Evolutionary conservation across 2,888 invertebrate genomes (phyloP), one percentile per base, ranked within the genome.

Genomic region (Hybos culiciformis): DNA sequence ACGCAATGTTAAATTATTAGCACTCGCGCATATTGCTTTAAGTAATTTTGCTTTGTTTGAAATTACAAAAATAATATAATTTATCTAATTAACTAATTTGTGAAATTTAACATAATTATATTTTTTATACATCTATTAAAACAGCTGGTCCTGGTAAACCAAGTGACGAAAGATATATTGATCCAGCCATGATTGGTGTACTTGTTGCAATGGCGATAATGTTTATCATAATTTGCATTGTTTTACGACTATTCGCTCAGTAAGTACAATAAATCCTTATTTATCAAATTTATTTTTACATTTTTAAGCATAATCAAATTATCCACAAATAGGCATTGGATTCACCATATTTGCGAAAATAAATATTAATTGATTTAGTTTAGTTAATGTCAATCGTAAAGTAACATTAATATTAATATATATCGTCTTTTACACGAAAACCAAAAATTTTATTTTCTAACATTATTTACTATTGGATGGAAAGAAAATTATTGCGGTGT

Each of bases 171-270:
- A 76, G 71, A 48, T 83, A 84, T 54, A 64, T 88, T 50, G 88
- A 90, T 67, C 88, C 88, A 36, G 84, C 88, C 39, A 90, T 88
- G 90, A 88, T 90, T 62, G 83, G 84, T 42, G 83, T 90, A 41
- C 74, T 91, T 53, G 85, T 86, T 48, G 90, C 81, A 44, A 87
- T 91, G 83, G 86, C 83, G 50, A 75, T 91, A 53, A 92, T 91
- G 91, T 91, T 91, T 67, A 75, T 91, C 66, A 88, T 90, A 65
- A 86, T 92, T 59, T 91, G 91, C 68, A 84, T 91, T 54, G 91
- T 91, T 39, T 75, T 92, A 48, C 78, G 87, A 58, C 75, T 91
- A 54, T 92, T 92, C 69, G 88, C 88, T 81, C 87, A 82, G 91
- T 90, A 71, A 74, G 76, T 71, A 59, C 39, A 42, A 39, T 40